Evolutionary conservation across 2,888 invertebrate species (phyloP).

Genomic region (Mesorhabditis belari): DNA sequence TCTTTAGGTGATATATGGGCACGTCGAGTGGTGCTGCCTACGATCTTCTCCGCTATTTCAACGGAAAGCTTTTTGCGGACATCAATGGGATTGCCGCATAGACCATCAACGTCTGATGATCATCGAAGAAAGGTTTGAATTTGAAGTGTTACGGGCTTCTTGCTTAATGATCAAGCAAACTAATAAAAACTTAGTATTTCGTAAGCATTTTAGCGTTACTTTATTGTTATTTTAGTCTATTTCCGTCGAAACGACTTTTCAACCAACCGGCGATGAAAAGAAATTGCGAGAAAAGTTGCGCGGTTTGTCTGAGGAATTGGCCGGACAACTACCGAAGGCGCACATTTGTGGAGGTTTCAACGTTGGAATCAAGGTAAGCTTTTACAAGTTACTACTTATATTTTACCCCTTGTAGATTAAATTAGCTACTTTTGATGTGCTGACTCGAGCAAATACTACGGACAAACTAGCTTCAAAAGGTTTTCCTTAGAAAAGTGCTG

Average conservation of each 20-base stretch:
- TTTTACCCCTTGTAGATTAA: slow-evolving; percentile 34
- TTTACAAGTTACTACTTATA: too few relatives aligned
- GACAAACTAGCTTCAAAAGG: background rate
- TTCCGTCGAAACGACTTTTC: slow-evolving; percentile 4
- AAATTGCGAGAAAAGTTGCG: background rate
- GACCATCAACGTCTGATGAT: background rate
- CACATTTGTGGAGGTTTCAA: background rate
- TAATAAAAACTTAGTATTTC: background rate
- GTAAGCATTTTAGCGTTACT: background rate
- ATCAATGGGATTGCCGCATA: background rate
- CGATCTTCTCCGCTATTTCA: slow-evolving; percentile 53
- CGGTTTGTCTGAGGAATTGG: background rate
- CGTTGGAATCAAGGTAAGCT: background rate
- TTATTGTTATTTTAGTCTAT: slow-evolving; percentile 4
- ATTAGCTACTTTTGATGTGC: slow-evolving; percentile 35
- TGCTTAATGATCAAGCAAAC: too few relatives aligned
- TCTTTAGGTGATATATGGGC: slow-evolving; percentile 59
- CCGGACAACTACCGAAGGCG: background rate
- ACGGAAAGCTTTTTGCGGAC: slow-evolving; percentile 3
- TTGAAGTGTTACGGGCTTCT: background rate
- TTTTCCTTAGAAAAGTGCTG: background rate
- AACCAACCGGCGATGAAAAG: background rate
- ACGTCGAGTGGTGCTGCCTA: slow-evolving; percentile 56
- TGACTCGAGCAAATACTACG: slow-evolving; percentile 28
- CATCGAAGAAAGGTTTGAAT: background rate